Base-by-base conservation (phyloP, 1,140 invertebrate species). In the Galleria mellonella region DNA sequence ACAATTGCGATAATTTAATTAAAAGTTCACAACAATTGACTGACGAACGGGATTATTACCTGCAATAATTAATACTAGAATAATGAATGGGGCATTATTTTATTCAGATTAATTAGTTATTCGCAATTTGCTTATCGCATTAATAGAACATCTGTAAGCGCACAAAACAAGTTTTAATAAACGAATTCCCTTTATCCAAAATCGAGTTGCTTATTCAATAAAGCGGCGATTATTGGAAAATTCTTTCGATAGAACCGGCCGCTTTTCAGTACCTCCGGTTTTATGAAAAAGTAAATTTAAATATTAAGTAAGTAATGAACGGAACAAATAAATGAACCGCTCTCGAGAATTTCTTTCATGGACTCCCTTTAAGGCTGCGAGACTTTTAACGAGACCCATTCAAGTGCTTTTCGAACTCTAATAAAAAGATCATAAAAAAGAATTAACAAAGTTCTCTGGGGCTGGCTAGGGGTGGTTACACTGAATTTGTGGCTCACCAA, bases 341-440 rank as follows among this genome's bases (percentile, higher is more conserved):
- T 47, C 54, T 37, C 40, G 43, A 56, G 55, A 59, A 67, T 70
- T 62, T 58, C 65, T 64, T 62, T 64, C 60, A 58, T 43, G 41
- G 51, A 62, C 53, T 61, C 57, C 59, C 57, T 65, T 60, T 47
- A 51, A 52, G 46, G 53, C 43, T 53, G 51, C 52, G 54, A 57
- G 57, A 73, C 63, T 72, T 72, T 76, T 77, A 74, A 78, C 65
- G 74, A 72, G 59, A 32, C 61, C 46, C 62, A 66, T 71, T 69
- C 58, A 62, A 64, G 52, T 62, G 60, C 58, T 73, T 71, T 63
- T 57, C 69, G 57, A 74, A 75, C 57, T 77, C 53, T 64, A 66
- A 71, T 74, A 66, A 72, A 74, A 74, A 62, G 64, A 68, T 73
- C 60, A 68, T 69, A 74, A 74, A 71, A 63, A 71, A 72, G 60